Conservation (phyloP, 2,888 invertebrate genomes). For the Pyrocoelia pectoralis region DNA sequence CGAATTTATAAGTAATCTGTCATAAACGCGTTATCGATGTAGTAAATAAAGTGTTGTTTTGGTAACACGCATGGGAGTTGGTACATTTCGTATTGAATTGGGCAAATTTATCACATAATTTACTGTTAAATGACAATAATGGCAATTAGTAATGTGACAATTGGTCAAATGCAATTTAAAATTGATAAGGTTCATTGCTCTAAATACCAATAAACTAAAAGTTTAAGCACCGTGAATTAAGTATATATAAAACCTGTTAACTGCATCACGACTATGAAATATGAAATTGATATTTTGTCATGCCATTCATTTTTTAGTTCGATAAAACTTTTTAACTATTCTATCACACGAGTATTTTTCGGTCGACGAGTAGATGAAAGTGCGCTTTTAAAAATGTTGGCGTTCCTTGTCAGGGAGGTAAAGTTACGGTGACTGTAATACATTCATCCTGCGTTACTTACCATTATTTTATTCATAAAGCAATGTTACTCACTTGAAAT, state of each 20-base stretch:
- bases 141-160: slow-evolving; percentile 16
- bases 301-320: not conserved
- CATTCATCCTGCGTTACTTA: too few species aligned
- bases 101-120: slow-evolving; percentile 25
- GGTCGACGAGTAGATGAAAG: too few species aligned
- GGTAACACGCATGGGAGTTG: not conserved
- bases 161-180: slow-evolving; percentile 23
- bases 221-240: not conserved
- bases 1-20: slow-evolving; percentile 46
- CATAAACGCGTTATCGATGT: slow-evolving; percentile 40
- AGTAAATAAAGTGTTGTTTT: slow-evolving; percentile 22
- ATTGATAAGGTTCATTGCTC: slow-evolving; percentile 16
- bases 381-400: too few species aligned
- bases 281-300: not conserved
- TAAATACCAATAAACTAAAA: slow-evolving; percentile 13
- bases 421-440: too few species aligned
- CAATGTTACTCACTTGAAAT: too few species aligned
- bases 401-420: too few species aligned
- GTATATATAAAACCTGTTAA: too few species aligned
- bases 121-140: slow-evolving; percentile 12
- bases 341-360: too few species aligned
- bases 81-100: too few species aligned
- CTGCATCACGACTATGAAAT: not conserved
- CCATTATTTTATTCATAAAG: too few species aligned
- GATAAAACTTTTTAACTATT: not conserved